Base-by-base conservation (phyloP, 2,113 vertebrate genomes). In the Carassius gibelio region DNA sequence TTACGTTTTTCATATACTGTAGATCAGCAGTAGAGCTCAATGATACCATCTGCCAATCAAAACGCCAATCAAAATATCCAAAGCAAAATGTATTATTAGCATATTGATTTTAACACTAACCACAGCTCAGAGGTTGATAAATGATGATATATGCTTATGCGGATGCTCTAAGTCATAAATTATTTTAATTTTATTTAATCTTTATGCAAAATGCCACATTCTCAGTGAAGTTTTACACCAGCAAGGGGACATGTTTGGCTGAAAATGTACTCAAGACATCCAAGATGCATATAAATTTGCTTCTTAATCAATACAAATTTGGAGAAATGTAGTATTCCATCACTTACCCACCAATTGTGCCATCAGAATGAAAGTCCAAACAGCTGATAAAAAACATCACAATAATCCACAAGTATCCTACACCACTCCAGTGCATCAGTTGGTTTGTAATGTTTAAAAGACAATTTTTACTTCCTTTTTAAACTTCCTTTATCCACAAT, bases 1-100 rank as follows among this genome's bases (percentile, higher is more conserved):
- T n/a, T 57, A 15, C 59, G 26, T 78, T 61, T 10, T 5, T 78
- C 52, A n/a, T 78, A 38, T 11, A 30, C 30, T 30, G 30, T 30
- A 59, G 75, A 59, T 78, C 30, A 78, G 50, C 6, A 34, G 21
- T 38, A 21, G 52, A 77, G 38, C 38, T n/a, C 71, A 74, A 48
- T 45, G 38, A 4, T 48, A 13, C n/a, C 42, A 26, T 75, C 23
- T 48, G 42, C 42, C 48, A 14, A 1, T 42, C 23, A 75, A 75
- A 23, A 42, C 4, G 4, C 1, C 36, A 7, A 48, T 74, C 5
- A 74, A 48, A 75, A 45, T 48, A 4, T 48, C 38, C 36, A 45
- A 74, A 45, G 71, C 10, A 14, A 75, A 48, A 75, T 75, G 4
- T 5, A 75, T 75, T 75, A 38, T 48, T 75, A 75, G 72, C 21